Base-by-base conservation (phyloP, 2,797 vertebrate species). In the Sebastolobus alascanus region DNA sequence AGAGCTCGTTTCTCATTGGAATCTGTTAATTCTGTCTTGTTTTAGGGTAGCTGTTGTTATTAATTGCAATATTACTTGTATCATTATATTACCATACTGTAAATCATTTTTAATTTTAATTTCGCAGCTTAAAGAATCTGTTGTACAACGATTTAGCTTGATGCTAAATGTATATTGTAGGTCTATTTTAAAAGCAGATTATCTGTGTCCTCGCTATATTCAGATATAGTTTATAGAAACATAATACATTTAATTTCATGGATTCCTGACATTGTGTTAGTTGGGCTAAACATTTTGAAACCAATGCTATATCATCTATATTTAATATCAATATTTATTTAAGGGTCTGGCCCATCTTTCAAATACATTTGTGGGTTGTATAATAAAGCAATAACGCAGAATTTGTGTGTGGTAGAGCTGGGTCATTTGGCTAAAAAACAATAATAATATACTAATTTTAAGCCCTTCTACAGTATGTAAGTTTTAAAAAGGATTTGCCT, bases 1-100 rank as follows among this genome's bases (percentile, higher is more conserved):
- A 74, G 87, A 81, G 79, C 66, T 87, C 80, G 84, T 87, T 89
- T 83, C 84, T 86, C 59, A 61, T 75, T 81, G 73, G 71, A 87
- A 83, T 93, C 81, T 66, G 58, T 76, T 77, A 71, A 61, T 93
- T 85, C 43, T 18, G 69, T 55, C 11, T 76, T 75, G 63, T 84
- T 87, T 85, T n/a, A 29, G 66, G 22, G 25, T 33, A 50, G 16
- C 71, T n/a, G 72, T 72, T 88, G 43, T 84, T 61, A 72, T 74
- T 6, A 27, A 8, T 77, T 1, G 6, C 16, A 43, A 8, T 54
- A 27, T 77, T 73, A 29, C 18, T 38, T 38, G 8, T 37, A 8
- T 33, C 1, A 58, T 27, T 78, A 6, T 43, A 8, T 77, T 66
- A 37, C 9, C 14, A 33, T 27, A 55, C 5, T 16, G 8, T 22